These are phyloP conservation scores for Protobothrops flavoviridis DNA, from an alignment of 2,113 vertebrate species.

Conservation along the genomic window DNA sequence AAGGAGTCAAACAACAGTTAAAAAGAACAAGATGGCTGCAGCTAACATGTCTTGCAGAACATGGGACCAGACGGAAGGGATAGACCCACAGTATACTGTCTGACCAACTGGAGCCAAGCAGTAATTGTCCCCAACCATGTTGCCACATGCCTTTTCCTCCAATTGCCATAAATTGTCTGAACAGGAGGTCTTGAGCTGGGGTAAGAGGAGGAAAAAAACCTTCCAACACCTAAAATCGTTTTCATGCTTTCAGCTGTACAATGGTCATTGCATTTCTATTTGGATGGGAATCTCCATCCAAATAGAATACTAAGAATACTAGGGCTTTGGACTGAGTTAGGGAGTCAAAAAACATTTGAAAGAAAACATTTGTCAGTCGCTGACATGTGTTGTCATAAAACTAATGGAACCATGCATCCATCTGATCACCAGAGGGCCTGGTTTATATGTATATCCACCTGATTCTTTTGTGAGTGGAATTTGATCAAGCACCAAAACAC, in stretches of 20 bases:
- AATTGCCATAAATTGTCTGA: neutral
- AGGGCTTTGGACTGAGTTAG: neutral
- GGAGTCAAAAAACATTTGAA: neutral
- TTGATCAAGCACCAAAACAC: neutral
- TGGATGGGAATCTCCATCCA: neutral
- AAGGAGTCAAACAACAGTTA: neutral
- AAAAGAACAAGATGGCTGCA: neutral
- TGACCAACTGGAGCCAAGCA: neutral
- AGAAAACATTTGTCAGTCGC: neutral
- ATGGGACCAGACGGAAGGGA: neutral
- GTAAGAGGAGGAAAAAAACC: neutral
- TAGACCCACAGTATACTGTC: neutral
- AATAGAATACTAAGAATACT: neutral
- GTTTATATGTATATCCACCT: too few species aligned
- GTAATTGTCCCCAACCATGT: neutral
- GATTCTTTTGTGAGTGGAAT: neutral
- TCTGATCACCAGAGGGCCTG: neutral
- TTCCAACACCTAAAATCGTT: neutral
- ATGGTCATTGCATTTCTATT: neutral
- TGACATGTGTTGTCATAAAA: neutral
- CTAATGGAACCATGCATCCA: neutral
- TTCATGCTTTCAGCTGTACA: neutral
- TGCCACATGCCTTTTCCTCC: neutral
- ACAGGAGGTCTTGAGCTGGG: neutral
- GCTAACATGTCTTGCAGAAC: neutral